Evolutionary conservation across 2,113 vertebrate species (phyloP).

Genomic region (Takifugu flavidus): DNA sequence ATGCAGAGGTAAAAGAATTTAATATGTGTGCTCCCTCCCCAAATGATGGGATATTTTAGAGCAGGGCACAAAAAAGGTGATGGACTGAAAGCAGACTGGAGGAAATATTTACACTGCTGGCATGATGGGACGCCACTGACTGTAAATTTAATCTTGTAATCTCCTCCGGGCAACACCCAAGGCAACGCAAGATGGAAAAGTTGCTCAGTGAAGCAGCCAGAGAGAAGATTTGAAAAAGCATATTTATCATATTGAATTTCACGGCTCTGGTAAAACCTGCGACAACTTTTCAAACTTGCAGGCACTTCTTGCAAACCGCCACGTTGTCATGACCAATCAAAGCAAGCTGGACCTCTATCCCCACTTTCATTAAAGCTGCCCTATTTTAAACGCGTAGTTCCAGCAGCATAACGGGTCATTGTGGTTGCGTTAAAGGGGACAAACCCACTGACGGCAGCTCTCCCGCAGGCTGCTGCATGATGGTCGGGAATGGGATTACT

Average conservation of each 20-base stretch:
- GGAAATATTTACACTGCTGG: too few relatives aligned
- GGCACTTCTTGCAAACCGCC: too few relatives aligned
- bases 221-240: not conserved
- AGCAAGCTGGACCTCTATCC: too few relatives aligned
- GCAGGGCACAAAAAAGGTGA: too few relatives aligned
- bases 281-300: too few relatives aligned
- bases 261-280: not conserved
- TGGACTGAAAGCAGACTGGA: too few relatives aligned
- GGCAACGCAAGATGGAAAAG: not conserved
- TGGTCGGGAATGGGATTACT: constrained; percentile 17
- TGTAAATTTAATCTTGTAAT: constrained; percentile 9
- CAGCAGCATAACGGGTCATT: constrained; percentile 50
- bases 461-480: too few relatives aligned
- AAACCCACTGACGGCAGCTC: constrained; percentile 51
- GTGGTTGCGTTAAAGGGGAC: constrained; percentile 50
- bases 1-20: not conserved
- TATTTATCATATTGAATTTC: not conserved
- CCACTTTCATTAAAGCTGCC: too few relatives aligned
- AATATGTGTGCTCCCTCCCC: not conserved
- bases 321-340: too few relatives aligned
- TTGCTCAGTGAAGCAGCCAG: not conserved
- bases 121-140: constrained; percentile 1
- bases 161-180: constrained; percentile 3
- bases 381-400: too few relatives aligned
- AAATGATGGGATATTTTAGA: not conserved